Evolutionary conservation across 2,888 invertebrate species (phyloP), one percentile per base, ranked within the genome.

Genomic region (Elysia crispata): DNA sequence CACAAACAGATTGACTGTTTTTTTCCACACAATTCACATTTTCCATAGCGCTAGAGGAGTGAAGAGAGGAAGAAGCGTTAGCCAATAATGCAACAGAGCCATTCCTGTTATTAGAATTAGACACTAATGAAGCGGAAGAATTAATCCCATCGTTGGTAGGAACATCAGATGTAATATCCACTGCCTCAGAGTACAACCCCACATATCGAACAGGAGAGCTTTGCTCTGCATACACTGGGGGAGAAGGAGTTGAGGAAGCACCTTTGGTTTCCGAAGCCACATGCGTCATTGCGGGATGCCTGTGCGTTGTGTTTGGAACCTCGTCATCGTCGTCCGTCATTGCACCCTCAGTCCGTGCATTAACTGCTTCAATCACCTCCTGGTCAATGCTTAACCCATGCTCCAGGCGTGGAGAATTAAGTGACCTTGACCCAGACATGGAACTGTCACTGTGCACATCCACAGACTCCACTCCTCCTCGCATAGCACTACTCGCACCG

Each of bases 401-500:
- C 72, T 89, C 89, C 57, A 88, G 82, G 78, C 88, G 87, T n/a
- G 90, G 90, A 5, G 90, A 90, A 28, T 87, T 87, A 49, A 90
- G 83, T 8, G 90, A 89, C 28, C 87, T 85, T 74, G 89, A 89
- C 41, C 89, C 88, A 25, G 90, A 91, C 86, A 89, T 83, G 76
- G 90, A 91, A 79, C 87, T 88, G 84, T 89, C 90, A 76, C 89
- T 89, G 82, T 89, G 89, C 60, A 88, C 88, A 74, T 91, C 90
- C 11, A 86, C 88, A 13, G 84, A 86, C 80, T 89, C 89, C 49
- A 86, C 85, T 3, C 41, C 41, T 11, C 41, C 41, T n/a, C 88
- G 85, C 66, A 81, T 84, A 73, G 79, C 85, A 80, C 78, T 85
- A 67, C 79, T 74, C 0, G 83, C 79, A 33, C 74, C 79, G 77